Evolutionary conservation across 2,888 invertebrate species (phyloP).

Genomic region (Octonoba sinensis): DNA sequence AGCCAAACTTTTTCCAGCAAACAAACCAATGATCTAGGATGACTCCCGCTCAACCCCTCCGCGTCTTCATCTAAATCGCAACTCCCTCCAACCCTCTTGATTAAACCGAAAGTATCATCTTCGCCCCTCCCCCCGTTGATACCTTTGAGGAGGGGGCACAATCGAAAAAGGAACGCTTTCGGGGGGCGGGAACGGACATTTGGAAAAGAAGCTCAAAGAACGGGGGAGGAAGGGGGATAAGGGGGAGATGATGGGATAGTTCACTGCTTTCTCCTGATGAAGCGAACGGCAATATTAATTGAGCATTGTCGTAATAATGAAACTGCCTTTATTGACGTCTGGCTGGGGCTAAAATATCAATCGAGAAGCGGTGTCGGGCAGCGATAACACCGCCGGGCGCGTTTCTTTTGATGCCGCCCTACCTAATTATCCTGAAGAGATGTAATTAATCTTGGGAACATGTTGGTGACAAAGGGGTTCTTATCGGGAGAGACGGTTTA

Average conservation of each 20-base stretch:
- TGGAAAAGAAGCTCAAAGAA: neutral
- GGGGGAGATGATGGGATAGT: slow-evolving; percentile 6
- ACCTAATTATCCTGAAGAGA: slow-evolving; percentile 65
- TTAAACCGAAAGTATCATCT: slow-evolving; percentile 61
- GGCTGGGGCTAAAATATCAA: slow-evolving; percentile 62
- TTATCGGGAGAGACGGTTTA: slow-evolving; percentile 63
- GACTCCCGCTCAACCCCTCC: slow-evolving; percentile 17
- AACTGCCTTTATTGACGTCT: slow-evolving; percentile 63
- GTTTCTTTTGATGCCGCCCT: slow-evolving; percentile 60
- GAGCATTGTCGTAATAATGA: slow-evolving; percentile 64
- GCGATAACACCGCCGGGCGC: slow-evolving; percentile 63
- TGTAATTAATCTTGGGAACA: slow-evolving; percentile 65
- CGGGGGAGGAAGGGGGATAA: slow-evolving; percentile 10
- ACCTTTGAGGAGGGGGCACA: slow-evolving; percentile 26
- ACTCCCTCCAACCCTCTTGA: slow-evolving; percentile 35
- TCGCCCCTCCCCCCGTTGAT: slow-evolving; percentile 51
- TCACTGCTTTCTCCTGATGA: slow-evolving; percentile 47
- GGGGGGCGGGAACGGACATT: neutral
- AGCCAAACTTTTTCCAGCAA: slow-evolving; percentile 51
- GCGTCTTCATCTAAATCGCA: slow-evolving; percentile 1
- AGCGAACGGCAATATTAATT: slow-evolving; percentile 63
- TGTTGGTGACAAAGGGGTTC: slow-evolving; percentile 64
- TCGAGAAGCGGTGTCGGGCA: slow-evolving; percentile 58
- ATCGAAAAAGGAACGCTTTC: slow-evolving; percentile 8
- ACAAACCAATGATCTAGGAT: slow-evolving; percentile 50